phyloP scores from a whole-genome alignment of 2,888 invertebrate genomes.

The Pristionchus fissidentatus region DNA sequence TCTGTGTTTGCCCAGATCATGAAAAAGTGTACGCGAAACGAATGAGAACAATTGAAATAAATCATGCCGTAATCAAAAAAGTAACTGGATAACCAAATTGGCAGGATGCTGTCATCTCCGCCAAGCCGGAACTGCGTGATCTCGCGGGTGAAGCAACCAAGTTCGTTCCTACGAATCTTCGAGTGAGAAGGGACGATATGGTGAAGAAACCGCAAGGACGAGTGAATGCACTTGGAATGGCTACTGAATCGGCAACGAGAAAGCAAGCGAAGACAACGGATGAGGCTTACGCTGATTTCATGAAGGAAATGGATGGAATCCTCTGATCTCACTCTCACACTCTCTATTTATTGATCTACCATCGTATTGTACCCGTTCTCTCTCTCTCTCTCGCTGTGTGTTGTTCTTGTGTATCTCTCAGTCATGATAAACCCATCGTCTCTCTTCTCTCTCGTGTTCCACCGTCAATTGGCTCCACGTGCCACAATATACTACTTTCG shows the following conservation, averaged over 20 bases:
- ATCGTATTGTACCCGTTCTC: too few relatives aligned
- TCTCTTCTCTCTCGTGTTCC: not conserved
- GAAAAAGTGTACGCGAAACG: too few relatives aligned
- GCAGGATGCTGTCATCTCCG: slow-evolving; percentile 78
- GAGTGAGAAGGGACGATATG: slow-evolving; percentile 20
- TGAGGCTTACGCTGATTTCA: slow-evolving; percentile 97
- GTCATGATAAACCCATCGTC: not conserved
- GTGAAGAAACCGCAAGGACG: slow-evolving; percentile 3
- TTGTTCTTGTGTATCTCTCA: not conserved
- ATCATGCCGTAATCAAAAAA: too few relatives aligned
- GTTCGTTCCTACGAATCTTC: slow-evolving; percentile 42
- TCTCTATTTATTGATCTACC: not conserved
- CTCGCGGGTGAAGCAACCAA: slow-evolving; percentile 85
- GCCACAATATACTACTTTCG: not conserved
- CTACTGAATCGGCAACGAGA: slow-evolving; percentile 28
- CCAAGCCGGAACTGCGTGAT: slow-evolving; percentile 90
- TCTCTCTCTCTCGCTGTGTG: not conserved
- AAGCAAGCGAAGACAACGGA: slow-evolving; percentile 83
- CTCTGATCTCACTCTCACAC: slow-evolving; percentile 28
- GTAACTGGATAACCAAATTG: too few relatives aligned
- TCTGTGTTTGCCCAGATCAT: too few relatives aligned
- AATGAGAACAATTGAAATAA: too few relatives aligned
- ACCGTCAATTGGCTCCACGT: not conserved
- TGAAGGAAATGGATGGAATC: slow-evolving; percentile 94
- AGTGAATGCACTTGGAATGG: slow-evolving; percentile 39